Evolutionary conservation across 1,140 invertebrate genomes (phyloP), one percentile per base, ranked within the genome.

Genomic region (Mactra quadrangularis): DNA sequence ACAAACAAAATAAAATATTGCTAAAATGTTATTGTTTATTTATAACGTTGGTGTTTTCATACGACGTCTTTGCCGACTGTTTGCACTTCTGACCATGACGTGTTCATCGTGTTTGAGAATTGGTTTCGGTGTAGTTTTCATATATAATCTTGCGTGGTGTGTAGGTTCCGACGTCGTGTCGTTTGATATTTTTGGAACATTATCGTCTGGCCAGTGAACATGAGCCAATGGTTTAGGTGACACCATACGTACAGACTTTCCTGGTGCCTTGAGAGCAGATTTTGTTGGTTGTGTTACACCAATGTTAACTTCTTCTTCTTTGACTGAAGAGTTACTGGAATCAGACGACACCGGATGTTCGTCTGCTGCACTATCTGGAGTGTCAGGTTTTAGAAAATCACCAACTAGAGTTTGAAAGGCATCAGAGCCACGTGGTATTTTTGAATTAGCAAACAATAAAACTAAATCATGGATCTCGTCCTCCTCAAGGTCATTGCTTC

Each of bases 101-200:
- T 29, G 29, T n/a, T 82, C 68, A 15, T 82, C 79, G 29, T 75
- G 79, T 41, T 82, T 82, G 1, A 82, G 68, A 41, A 82, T 82
- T 22, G 70, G 70, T 41, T 82, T 74, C 25, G 79, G 79, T 11
- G 79, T 82, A 17, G 79, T 82, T 52, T 82, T 82, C 45, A 74
- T 60, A 27, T 47, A 82, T 4, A 82, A 19, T 11, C 79, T 41
- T 29, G 79, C 66, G 45, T 59, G 59, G 33, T 74, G 79, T 17
- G 31, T 33, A 6, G 45, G 50, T n/a, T 71, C 77, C 17, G 50
- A 6, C 19, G 11, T 13, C 4, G 66, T 68, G 15, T 45, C 50
- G 31, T 25, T 31, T n/a, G 78, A 50, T 31, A 81, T 4, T 50
- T 57, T 57, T 41, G 38, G 38, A 29, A 25, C 47, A 22, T 53